Base-by-base conservation (phyloP, 2,113 vertebrate species). In the Oenanthe melanoleuca region DNA sequence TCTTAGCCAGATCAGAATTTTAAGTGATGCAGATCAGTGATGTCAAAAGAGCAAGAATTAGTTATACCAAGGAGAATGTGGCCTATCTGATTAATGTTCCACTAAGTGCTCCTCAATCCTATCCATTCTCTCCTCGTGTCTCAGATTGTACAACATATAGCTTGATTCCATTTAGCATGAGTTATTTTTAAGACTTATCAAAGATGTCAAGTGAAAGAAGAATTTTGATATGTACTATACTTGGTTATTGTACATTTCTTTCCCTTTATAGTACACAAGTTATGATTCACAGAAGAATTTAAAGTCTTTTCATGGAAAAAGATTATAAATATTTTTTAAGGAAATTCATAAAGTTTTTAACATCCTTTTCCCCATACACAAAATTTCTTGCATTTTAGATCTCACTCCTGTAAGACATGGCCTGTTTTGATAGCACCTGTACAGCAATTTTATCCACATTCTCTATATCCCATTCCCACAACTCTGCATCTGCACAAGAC, bases 31-130 rank as follows among this genome's bases (percentile, higher is more conserved):
- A 70, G 74, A 69, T 63, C 70, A 77, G 42, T 63, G 50, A 61
- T 75, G 78, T 93, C 87, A 96, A 88, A 89, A n/a, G 59, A 94
- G 33, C 33, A 73, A 87, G 45, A 91, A 77, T 90, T 86, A 91
- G 81, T 91, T 94, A 89, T 13, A 92, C 6, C 40, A 56, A 88
- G 60, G 40, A 90, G 84, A 88, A 85, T 53, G 61, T 21, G 33
- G 72, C 44, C 80, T 53, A 70, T 38, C 38, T 92, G 91, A 95
- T 92, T 94, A 74, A 92, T 89, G 93, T 63, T 80, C 71, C 77
- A 38, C 85, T 97, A 96, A 96, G 92, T 95, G 92, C 71, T 89
- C 66, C 85, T 92, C 94, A 95, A 26, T 66, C 81, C 84, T 88
- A 88, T 86, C 71, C 77, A 61, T 86, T 87, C 85, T 78, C 34